Evolutionary conservation across 2,113 vertebrate genomes (phyloP), one percentile per base, ranked within the genome.

Genomic region (Solenodon paradoxus): DNA sequence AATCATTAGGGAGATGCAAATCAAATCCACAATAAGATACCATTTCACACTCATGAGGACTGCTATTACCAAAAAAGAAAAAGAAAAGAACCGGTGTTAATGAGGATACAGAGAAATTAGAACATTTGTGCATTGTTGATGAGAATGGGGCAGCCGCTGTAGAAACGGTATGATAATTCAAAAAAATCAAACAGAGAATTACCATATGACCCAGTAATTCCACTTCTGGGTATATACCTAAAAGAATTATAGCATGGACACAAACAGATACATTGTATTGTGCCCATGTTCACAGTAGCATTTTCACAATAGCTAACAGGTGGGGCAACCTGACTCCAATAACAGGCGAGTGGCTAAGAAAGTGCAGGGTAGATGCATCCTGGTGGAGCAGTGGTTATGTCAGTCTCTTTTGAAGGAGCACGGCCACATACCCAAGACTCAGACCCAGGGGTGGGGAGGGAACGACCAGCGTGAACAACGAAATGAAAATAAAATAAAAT

Each of bases 1-100:
- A 63, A 57, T 78, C 77, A 59, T 9, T 20, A 49, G 47, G 45
- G 47, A 93, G 72, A 72, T 20, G 47, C 5, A 77, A 90, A 74
- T 61, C 32, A 17, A 77, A 77, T 66, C 13, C 38, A 64, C 45
- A 42, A 0, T 20, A 16, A n/a, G 32, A 63, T 12, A 19, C 5
- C 30, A 11, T 30, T n/a, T 40, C 26, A 28, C 35, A 63, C 35
- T 40, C 47, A 17, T 47, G 28, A 68, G 4, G 32, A 22, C 26
- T 17, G 64, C 63, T 45, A 22, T 2, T 40, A 4, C 32, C 2
- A 32, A 63, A 45, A 78, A 32, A 19, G 38, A 24, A 10, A 42
- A 7, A 55, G 38, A n/a, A 64, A 92, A 79, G 22, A 32, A 6
- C 6, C 26, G 57, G 17, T 20, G 3, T 55, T 10, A 3, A 45